phyloP scores from a whole-genome alignment of 2,888 invertebrate species.

The Ryuthela nishihirai region DNA sequence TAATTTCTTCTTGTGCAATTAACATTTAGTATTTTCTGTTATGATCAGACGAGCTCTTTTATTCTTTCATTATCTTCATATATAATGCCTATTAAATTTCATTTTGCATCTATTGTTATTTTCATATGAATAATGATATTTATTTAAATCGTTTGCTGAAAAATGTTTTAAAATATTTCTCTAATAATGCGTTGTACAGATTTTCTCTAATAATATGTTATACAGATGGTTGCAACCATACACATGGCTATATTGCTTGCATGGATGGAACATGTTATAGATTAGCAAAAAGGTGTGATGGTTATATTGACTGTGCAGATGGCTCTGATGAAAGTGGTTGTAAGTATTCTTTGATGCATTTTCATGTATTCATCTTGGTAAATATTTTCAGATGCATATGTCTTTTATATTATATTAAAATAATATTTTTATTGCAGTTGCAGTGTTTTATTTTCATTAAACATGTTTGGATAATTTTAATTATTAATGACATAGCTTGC shows the following conservation, averaged over 20 bases:
- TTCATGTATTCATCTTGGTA: neutral
- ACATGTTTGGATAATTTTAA: neutral
- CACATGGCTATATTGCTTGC: constrained; percentile 72
- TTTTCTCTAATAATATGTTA: neutral
- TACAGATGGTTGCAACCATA: constrained; percentile 62
- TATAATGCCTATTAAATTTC: no score
- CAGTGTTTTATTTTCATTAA: neutral
- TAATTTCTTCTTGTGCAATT: no score
- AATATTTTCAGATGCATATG: neutral
- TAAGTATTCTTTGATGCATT: constrained; percentile 46
- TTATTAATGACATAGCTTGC: no score
- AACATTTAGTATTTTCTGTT: no score
- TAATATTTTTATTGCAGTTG: neutral
- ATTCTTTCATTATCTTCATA: neutral
- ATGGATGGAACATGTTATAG: constrained; percentile 71
- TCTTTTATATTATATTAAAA: no score
- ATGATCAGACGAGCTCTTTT: no score
- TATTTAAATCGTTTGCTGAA: neutral
- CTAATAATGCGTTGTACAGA: neutral
- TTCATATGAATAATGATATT: no score
- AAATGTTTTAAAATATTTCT: neutral
- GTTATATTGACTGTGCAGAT: constrained; percentile 71
- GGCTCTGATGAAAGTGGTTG: constrained; percentile 82
- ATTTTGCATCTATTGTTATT: no score
- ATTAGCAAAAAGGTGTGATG: constrained; percentile 71